Percentiles rank a stretch among this genome's conserved stretches.
phyloP scores from a whole-genome alignment of 2,797 vertebrate species.

The Echeneis naucrates region DNA sequence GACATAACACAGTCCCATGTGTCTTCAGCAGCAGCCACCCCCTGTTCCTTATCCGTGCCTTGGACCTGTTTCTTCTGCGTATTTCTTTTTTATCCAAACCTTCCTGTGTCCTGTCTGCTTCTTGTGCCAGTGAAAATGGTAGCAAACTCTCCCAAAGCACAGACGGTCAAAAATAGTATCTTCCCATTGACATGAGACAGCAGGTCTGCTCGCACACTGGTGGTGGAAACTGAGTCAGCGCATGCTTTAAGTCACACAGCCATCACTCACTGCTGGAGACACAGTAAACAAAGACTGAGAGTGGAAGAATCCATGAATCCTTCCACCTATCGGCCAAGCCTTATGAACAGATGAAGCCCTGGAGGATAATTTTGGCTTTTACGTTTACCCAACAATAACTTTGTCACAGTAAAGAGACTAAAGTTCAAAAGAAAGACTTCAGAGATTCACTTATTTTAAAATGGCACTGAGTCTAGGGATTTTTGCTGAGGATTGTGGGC shows the following conservation, averaged over 20 bases:
- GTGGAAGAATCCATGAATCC: constrained; percentile 24
- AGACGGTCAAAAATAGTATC: constrained; percentile 32
- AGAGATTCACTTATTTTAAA: neutral
- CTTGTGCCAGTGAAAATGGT: neutral
- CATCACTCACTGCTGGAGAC: constrained; percentile 52
- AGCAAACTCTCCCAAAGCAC: constrained; percentile 3
- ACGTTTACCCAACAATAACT: too few species aligned
- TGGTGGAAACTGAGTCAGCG: constrained; percentile 74
- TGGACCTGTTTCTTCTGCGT: neutral
- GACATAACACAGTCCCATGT: constrained; percentile 12
- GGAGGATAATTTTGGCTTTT: too few species aligned
- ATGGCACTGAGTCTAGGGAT: neutral
- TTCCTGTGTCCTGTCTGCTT: neutral
- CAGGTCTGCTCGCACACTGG: constrained; percentile 52
- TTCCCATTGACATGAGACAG: constrained; percentile 50
- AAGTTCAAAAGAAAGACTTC: neutral
- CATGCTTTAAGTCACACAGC: constrained; percentile 64
- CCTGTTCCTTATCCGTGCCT: neutral
- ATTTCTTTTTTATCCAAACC: neutral
- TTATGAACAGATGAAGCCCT: neutral
- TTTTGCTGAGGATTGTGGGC: constrained; percentile 1
- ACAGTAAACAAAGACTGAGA: constrained; percentile 57
- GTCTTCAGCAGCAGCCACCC: neutral
- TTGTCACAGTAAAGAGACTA: too few species aligned
- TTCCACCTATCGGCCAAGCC: neutral